phyloP scores from a whole-genome alignment of 2,797 vertebrate genomes.

The Trachurus trachurus region DNA sequence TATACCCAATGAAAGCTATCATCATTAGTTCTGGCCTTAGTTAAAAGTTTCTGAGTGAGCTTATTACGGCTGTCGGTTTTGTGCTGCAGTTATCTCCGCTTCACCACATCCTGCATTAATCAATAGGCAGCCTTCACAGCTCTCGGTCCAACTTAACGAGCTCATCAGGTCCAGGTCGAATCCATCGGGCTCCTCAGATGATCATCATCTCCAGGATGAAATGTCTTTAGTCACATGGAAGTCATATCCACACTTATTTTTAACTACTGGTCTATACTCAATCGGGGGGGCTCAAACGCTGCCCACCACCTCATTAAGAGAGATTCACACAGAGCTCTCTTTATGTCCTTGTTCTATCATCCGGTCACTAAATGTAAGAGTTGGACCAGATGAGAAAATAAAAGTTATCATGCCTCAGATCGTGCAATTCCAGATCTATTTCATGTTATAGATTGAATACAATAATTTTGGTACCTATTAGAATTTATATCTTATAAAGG shows the following conservation, averaged over 20 bases:
- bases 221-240: slow-evolving; percentile 23
- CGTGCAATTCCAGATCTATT: neutral
- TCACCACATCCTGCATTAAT: slow-evolving; percentile 22
- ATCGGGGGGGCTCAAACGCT: neutral
- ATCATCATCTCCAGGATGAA: slow-evolving; percentile 26
- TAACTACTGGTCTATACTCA: neutral
- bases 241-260: slow-evolving; percentile 31
- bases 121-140: slow-evolving; percentile 7
- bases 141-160: slow-evolving; percentile 37
- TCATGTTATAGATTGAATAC: neutral
- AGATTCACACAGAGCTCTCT: slow-evolving; percentile 14
- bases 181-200: slow-evolving; percentile 20
- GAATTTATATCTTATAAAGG: too few species aligned
- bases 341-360: neutral
- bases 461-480: too few species aligned
- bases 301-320: slow-evolving; percentile 19
- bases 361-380: neutral
- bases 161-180: slow-evolving; percentile 48
- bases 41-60: neutral
- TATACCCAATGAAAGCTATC: neutral
- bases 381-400: neutral
- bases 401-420: neutral
- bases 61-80: neutral
- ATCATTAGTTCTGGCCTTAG: neutral
- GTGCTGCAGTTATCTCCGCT: neutral